phyloP scores from a whole-genome alignment of 2,888 invertebrate genomes.

The Melinaea menophilus region DNA sequence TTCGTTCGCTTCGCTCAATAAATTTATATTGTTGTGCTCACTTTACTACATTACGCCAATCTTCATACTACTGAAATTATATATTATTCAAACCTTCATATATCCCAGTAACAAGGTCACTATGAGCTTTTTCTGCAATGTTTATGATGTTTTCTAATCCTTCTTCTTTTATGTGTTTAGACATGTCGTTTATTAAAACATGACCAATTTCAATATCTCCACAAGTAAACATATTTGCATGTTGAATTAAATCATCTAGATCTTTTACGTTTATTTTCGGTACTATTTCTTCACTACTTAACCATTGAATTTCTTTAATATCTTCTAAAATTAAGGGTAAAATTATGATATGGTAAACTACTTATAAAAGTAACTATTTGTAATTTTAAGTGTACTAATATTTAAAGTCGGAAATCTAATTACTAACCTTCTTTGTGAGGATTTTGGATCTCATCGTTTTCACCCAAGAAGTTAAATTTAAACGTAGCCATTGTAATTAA shows the following conservation, averaged over 20 bases:
- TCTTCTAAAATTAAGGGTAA: constrained; percentile 25
- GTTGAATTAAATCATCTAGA: constrained; percentile 49
- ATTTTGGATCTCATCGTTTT: constrained; percentile 26
- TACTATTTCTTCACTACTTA: constrained; percentile 54
- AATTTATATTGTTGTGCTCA: too few relatives aligned
- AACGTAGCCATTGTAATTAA: constrained; percentile 40
- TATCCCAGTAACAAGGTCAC: constrained; percentile 85
- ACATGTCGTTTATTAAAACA: constrained; percentile 39
- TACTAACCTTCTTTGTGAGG: not conserved
- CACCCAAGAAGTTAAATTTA: constrained; percentile 56
- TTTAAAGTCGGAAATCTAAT: not conserved
- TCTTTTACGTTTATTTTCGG: constrained; percentile 48
- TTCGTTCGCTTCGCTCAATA: too few relatives aligned
- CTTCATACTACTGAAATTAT: not conserved
- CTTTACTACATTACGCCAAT: too few relatives aligned
- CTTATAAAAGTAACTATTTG: too few relatives aligned
- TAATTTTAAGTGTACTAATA: too few relatives aligned
- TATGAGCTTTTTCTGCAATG: constrained; percentile 80
- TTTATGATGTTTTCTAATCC: constrained; percentile 60
- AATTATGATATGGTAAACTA: constrained; percentile 1
- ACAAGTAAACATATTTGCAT: constrained; percentile 64
- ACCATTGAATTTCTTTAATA: constrained; percentile 46
- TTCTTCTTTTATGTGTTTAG: constrained; percentile 44
- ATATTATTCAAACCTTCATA: constrained; percentile 83
- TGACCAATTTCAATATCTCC: constrained; percentile 71